Percentiles rank a stretch among this genome's conserved stretches.
These are phyloP conservation scores for Anomalospiza imberbis DNA, from an alignment of 2,797 vertebrate species.

Conservation along the genomic window DNA sequence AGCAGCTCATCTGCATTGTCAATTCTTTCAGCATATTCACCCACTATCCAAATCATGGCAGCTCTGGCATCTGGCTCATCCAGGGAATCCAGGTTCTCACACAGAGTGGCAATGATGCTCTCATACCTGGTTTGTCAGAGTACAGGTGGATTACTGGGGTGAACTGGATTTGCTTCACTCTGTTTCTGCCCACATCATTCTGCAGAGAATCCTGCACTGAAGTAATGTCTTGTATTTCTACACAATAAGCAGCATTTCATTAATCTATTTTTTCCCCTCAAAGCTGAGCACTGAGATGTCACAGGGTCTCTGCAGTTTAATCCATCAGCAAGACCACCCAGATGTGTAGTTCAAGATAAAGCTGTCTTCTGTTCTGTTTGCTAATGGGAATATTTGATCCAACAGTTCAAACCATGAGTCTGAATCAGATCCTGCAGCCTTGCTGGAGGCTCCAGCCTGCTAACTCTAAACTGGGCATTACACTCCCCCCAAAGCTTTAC, in stretches of 20 bases:
- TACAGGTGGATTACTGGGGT: neutral
- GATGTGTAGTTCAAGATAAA: neutral
- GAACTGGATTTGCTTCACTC: neutral
- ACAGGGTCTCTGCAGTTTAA: neutral
- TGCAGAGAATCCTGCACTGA: neutral
- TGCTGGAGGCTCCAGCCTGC: neutral
- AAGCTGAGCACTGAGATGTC: neutral
- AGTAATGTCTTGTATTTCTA: neutral
- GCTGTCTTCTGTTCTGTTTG: neutral
- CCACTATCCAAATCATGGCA: conserved; percentile 99
- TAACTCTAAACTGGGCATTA: neutral
- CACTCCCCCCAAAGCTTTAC: neutral
- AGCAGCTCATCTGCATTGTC: conserved; percentile 96
- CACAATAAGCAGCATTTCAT: neutral
- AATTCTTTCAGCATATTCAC: conserved; percentile 95
- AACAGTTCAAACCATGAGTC: neutral
- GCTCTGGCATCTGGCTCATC: conserved; percentile 96
- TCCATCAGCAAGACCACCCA: neutral
- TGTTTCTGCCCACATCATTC: neutral
- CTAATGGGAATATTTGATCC: neutral
- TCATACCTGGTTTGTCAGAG: conserved; percentile 83
- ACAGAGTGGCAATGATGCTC: conserved; percentile 97
- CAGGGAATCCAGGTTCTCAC: conserved; percentile 96
- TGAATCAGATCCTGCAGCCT: neutral
- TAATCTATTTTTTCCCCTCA: neutral